A percentile compares a stretch with the other conserved stretches of the same genome.
Conservation (phyloP, 2,113 vertebrate genomes). For the Siphamia tubifer region DNA sequence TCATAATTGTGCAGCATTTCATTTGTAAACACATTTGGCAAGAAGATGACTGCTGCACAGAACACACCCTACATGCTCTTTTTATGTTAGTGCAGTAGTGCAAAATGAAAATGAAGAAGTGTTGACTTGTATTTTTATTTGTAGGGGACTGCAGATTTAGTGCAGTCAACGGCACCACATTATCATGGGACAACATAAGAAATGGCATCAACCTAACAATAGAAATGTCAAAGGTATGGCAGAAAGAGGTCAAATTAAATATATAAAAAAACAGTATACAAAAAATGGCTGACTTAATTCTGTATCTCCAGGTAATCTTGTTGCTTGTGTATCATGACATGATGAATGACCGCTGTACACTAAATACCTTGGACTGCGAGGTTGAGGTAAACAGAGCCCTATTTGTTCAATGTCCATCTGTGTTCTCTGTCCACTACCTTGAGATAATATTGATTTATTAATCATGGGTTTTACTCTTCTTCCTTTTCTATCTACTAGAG, state of each 20-base stretch:
- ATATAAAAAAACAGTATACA: not conserved
- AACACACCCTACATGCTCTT: not conserved
- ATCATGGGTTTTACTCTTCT: not conserved
- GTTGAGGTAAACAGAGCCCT: slow-evolving; percentile 81
- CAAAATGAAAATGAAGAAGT: not conserved
- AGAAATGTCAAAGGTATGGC: slow-evolving; percentile 88
- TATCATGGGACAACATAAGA: slow-evolving; percentile 78
- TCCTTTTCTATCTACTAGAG: slow-evolving; percentile 60
- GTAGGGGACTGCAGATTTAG: slow-evolving; percentile 83
- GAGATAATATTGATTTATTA: not conserved
- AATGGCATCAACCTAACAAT: slow-evolving; percentile 77
- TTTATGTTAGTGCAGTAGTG: not conserved
- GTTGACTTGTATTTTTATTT: not conserved
- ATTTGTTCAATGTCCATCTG: no score
- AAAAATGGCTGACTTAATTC: not conserved
- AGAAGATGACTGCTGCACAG: not conserved
- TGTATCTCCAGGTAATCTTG: slow-evolving; percentile 67
- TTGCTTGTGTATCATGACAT: slow-evolving; percentile 86
- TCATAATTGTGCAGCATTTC: not conserved
- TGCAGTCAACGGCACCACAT: slow-evolving; percentile 58
- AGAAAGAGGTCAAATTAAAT: not conserved
- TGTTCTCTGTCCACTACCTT: not conserved
- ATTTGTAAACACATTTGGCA: not conserved
- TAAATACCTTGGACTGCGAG: slow-evolving; percentile 79
- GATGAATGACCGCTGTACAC: slow-evolving; percentile 80